Evolutionary conservation across 1,140 invertebrate genomes (phyloP), one percentile per base, ranked within the genome.

Genomic region (Centruroides vittatus): DNA sequence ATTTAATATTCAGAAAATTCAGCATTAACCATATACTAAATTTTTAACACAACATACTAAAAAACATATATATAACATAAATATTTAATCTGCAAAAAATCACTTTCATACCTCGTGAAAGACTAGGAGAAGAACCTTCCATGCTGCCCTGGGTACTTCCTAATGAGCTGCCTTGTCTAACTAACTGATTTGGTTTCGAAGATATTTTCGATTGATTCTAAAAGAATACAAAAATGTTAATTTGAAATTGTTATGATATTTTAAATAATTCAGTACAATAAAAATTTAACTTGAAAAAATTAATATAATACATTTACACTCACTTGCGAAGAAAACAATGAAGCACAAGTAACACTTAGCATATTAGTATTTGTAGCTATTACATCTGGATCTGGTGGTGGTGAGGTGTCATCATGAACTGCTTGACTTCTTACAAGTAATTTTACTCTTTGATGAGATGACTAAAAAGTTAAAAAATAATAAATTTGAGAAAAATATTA

Each of bases 351-450:
- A 70, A 66, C 65, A 70, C 67, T 54, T 64, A 69, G 52, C 59
- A 61, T 64, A 55, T 64, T 64, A n/a, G 55, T 67, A 61, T 67
- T 67, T 36, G 70, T 68, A 59, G 65, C 65, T 46, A 74, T 69
- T 41, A 73, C 78, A 81, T 66, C 58, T 13, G 81, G 78, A 66
- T 85, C 83, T 65, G 86, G 81, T 48, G 87, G 88, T 12, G 89
- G 88, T 35, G 88, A 91, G 58, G 86, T 82, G 63, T 88, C 84
- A 75, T 92, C 89, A 70, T 86, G 81, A 76, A 93, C 86, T 62
- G 89, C 89, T 79, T 90, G 86, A 69, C 88, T 91, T 70, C 89
- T 81, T 35, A 89, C 86, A 66, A 92, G 76, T 70, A 89, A 79
- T 77, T 91, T 90, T 59, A 84, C 80, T 78, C 69, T 23, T 41